Evolutionary conservation across 2,888 invertebrate species (phyloP).

Genomic region (Esperia sulphurella): DNA sequence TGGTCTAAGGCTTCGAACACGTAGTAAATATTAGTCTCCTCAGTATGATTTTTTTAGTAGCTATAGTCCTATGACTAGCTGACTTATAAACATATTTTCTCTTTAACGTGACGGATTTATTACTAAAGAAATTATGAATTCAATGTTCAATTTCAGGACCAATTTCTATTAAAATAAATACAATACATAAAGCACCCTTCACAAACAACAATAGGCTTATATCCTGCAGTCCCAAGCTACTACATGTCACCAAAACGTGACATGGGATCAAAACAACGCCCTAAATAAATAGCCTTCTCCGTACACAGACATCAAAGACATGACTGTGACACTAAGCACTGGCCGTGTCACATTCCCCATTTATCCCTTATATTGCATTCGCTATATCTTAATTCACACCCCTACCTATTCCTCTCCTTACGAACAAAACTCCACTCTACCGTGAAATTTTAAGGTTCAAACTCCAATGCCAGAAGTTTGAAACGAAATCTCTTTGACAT

Average conservation of each 20-base stretch:
- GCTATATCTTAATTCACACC: constrained; percentile 76
- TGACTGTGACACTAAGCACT: constrained; percentile 72
- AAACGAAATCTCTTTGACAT: constrained; percentile 43
- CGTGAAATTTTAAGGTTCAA: neutral
- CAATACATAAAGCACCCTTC: neutral
- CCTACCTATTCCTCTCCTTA: constrained; percentile 34
- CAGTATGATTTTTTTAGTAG: no score
- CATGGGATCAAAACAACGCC: constrained; percentile 27
- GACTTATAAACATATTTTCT: no score
- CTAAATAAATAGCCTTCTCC: constrained; percentile 31
- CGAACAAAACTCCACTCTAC: constrained; percentile 26
- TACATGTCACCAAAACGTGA: constrained; percentile 21
- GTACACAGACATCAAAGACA: constrained; percentile 62
- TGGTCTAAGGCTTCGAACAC: no score
- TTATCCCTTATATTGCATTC: constrained; percentile 48
- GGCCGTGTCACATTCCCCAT: constrained; percentile 57
- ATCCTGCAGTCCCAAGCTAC: constrained; percentile 7
- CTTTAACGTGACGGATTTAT: no score
- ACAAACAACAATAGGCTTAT: constrained; percentile 8
- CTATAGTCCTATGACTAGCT: no score
- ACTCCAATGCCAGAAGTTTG: constrained; percentile 13
- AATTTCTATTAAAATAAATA: neutral
- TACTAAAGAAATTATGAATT: no score
- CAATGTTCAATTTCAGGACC: neutral
- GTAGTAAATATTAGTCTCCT: no score